A percentile compares a stretch with the other conserved stretches of the same genome.
Evolutionary conservation across 1,140 invertebrate genomes (phyloP).

Genomic region (Elysia chlorotica): DNA sequence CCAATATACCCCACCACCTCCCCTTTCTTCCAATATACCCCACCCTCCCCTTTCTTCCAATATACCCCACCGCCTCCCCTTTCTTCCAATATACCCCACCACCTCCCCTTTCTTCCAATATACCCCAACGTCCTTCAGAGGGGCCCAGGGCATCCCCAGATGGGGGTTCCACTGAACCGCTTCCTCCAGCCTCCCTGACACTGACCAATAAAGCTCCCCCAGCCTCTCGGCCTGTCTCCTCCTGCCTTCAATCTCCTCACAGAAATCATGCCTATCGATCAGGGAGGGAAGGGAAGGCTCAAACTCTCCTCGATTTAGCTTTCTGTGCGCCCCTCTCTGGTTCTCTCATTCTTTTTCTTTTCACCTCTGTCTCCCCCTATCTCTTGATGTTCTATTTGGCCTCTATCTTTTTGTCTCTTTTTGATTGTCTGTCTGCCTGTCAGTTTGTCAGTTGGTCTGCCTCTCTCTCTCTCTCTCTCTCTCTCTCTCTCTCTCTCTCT

Average conservation of each 20-base stretch:
- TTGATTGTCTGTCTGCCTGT: neutral
- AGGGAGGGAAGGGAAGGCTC: neutral
- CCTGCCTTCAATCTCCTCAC: neutral
- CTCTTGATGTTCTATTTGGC: neutral
- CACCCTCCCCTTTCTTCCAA: neutral
- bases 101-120: neutral
- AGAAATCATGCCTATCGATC: neutral
- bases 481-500: conserved; percentile 19
- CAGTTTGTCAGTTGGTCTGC: neutral
- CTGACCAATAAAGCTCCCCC: too few species aligned
- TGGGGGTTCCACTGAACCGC: neutral
- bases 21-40: too few species aligned
- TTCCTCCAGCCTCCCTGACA: neutral
- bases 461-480: neutral
- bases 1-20: too few species aligned
- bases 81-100: neutral
- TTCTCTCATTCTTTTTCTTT: neutral
- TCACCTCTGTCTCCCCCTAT: neutral
- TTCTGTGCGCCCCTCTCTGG: neutral
- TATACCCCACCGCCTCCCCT: neutral
- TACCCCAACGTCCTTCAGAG: too few species aligned
- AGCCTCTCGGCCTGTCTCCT: neutral
- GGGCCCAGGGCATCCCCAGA: neutral
- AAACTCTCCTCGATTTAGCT: neutral
- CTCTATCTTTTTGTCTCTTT: neutral